phyloP scores from a whole-genome alignment of 2,113 vertebrate genomes.

The Mirounga angustirostris region DNA sequence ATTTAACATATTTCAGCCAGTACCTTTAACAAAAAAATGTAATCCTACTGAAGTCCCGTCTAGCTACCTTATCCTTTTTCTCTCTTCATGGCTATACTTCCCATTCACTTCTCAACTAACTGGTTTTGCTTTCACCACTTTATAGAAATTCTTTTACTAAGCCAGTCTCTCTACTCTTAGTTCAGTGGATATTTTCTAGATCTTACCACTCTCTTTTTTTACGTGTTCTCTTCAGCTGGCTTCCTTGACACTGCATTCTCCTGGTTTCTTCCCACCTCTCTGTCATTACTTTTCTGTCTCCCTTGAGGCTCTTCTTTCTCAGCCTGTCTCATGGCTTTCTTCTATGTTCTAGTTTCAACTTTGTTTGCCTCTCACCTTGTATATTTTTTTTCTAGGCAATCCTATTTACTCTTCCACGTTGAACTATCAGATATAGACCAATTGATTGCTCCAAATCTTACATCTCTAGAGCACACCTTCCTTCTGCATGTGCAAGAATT shows the following conservation, averaged over 20 bases:
- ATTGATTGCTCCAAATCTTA: not conserved
- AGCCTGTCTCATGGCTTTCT: not conserved
- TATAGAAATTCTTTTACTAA: not conserved
- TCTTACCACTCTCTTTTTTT: not conserved
- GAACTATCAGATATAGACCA: not conserved
- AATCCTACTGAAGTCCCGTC: not conserved
- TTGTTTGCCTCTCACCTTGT: not conserved
- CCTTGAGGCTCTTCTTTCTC: not conserved
- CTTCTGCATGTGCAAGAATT: not conserved
- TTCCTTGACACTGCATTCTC: not conserved
- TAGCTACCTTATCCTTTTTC: not conserved
- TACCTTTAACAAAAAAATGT: not conserved
- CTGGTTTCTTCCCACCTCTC: not conserved
- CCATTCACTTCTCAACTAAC: not conserved
- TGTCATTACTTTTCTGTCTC: not conserved
- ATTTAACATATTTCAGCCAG: not conserved
- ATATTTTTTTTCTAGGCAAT: not conserved
- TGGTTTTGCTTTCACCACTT: not conserved
- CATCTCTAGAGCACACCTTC: not conserved
- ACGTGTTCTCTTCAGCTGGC: not conserved
- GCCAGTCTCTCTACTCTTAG: not conserved
- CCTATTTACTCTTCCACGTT: not conserved
- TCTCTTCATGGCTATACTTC: not conserved
- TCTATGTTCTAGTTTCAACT: not conserved
- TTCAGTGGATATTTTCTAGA: not conserved